Evolutionary conservation across 2,797 vertebrate genomes (phyloP).

Genomic region (Rhinatrema bivittatum): DNA sequence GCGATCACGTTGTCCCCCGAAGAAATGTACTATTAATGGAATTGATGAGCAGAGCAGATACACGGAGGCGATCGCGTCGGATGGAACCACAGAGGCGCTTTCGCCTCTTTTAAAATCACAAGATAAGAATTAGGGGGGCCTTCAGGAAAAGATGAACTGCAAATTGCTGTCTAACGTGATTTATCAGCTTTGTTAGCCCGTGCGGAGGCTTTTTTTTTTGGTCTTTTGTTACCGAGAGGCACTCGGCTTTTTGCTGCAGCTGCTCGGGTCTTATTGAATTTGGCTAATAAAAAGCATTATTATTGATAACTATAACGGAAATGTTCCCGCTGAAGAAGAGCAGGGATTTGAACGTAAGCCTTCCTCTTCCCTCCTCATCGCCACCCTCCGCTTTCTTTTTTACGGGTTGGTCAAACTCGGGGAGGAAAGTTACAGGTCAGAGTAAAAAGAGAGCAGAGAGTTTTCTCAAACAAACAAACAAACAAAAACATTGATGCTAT

Average conservation of each 20-base stretch:
- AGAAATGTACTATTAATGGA: conserved; percentile 35
- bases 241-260: conserved; percentile 21
- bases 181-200: conserved; percentile 44
- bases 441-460: too few species aligned
- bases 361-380: too few species aligned
- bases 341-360: too few species aligned
- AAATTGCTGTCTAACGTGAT: conserved; percentile 61
- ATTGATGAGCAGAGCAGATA: conserved; percentile 4
- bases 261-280: conserved; percentile 41
- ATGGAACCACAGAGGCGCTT: conserved; percentile 48
- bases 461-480: too few species aligned
- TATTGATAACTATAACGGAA: neutral
- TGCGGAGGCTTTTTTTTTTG: conserved; percentile 44
- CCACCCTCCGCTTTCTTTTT: too few species aligned
- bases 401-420: too few species aligned
- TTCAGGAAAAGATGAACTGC: conserved; percentile 44
- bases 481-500: too few species aligned
- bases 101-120: conserved; percentile 39
- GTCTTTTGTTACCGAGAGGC: conserved; percentile 40
- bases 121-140: conserved; percentile 44
- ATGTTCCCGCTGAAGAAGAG: too few species aligned
- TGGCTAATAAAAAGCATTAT: conserved; percentile 49
- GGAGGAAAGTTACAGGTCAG: too few species aligned
- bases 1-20: conserved; percentile 28
- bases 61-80: conserved; percentile 41